phyloP scores from a whole-genome alignment of 2,888 invertebrate species.

The Branchellion lobata region DNA sequence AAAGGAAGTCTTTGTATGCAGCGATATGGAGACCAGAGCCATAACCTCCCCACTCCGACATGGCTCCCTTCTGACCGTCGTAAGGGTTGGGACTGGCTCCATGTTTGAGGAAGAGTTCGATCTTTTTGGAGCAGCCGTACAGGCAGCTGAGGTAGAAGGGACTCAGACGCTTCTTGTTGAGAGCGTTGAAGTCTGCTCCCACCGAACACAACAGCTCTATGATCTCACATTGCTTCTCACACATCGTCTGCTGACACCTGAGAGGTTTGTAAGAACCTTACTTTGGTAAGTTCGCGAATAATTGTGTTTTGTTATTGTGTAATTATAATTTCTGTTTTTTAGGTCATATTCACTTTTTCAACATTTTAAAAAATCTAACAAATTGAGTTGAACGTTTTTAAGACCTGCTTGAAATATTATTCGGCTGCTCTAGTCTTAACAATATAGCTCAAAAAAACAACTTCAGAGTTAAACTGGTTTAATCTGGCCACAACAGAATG shows the following conservation, averaged over 20 bases:
- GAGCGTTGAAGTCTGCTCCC: conserved; percentile 47
- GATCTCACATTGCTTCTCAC: conserved; percentile 49
- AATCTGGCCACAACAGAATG: neutral
- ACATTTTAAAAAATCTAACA: too few species aligned
- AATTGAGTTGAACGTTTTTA: too few species aligned
- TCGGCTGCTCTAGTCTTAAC: too few species aligned
- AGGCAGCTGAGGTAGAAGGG: conserved; percentile 51
- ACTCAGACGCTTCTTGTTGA: conserved; percentile 48
- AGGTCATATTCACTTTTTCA: neutral
- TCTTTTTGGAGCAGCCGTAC: conserved; percentile 51
- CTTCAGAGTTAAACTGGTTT: too few species aligned
- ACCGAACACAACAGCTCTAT: conserved; percentile 47
- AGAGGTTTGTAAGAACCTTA: too few species aligned
- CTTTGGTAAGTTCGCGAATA: neutral
- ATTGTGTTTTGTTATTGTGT: neutral
- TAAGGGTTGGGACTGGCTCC: conserved; percentile 49
- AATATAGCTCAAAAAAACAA: too few species aligned
- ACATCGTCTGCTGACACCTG: conserved; percentile 38
- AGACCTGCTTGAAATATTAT: too few species aligned
- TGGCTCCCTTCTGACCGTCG: neutral
- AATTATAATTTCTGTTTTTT: neutral
- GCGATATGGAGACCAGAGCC: conserved; percentile 52
- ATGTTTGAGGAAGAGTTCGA: conserved; percentile 48
- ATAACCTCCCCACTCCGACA: conserved; percentile 43
- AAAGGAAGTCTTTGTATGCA: conserved; percentile 49